Conservation (phyloP, 1,140 invertebrate genomes). For the Oreohelix idahoensis region DNA sequence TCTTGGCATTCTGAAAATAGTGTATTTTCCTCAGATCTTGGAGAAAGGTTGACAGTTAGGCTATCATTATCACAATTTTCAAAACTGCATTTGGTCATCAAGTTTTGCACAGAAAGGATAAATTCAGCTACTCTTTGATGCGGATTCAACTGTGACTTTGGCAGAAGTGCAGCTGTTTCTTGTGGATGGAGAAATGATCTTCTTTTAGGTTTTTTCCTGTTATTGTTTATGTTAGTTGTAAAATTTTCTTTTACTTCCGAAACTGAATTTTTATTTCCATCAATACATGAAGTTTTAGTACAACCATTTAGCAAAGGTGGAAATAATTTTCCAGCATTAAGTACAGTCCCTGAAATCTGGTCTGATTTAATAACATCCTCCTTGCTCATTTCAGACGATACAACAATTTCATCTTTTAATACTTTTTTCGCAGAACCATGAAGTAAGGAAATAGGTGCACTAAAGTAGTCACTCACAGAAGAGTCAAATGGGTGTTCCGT, state of each 20-base stretch:
- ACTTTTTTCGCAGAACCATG: neutral
- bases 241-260: neutral
- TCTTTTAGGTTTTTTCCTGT: neutral
- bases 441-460: neutral
- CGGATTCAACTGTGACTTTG: neutral
- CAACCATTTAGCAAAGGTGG: neutral
- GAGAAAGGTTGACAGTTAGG: neutral
- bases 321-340: neutral
- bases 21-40: neutral
- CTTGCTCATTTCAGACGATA: neutral
- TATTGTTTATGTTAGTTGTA: neutral
- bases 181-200: neutral
- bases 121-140: conserved; percentile 21
- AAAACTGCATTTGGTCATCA: neutral
- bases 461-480: neutral
- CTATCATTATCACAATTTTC: neutral
- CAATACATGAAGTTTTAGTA: neutral
- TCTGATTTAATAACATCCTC: neutral
- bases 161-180: neutral
- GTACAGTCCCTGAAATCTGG: neutral
- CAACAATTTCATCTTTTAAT: neutral
- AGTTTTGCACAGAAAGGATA: conserved; percentile 16
- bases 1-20: neutral
- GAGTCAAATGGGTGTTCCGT: neutral
- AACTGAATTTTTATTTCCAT: neutral